Evolutionary conservation across 2,888 invertebrate species (phyloP), one percentile per base, ranked within the genome.

Genomic region (Athripsodes cinereus): DNA sequence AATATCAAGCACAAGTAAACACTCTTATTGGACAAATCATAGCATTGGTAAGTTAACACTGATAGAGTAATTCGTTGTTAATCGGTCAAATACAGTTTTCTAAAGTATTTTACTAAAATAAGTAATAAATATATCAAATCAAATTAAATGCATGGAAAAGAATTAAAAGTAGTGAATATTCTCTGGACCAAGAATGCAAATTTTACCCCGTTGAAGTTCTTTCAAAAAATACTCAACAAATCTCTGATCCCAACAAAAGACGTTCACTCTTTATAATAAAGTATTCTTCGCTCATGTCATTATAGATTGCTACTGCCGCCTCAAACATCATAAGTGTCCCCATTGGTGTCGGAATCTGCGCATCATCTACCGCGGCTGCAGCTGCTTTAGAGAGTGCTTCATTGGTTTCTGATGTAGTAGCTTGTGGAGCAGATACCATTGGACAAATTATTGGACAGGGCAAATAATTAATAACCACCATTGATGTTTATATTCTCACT

Each of bases 31-130:
- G 22, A 1, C 19, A 52, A 46, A 18, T 52, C 22, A 21, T 40
- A 10, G 13, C n/a, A 20, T 10, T 52, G 22, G 56, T 57, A 52
- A 53, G 53, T 44, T n/a, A n/a, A n/a, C n/a, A n/a, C n/a, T n/a
- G n/a, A n/a, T n/a, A n/a, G n/a, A n/a, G n/a, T n/a, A n/a, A n/a
- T n/a, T n/a, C n/a, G n/a, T n/a, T n/a, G n/a, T n/a, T n/a, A n/a
- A n/a, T n/a, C n/a, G n/a, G n/a, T n/a, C n/a, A n/a, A n/a, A n/a
- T n/a, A n/a, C n/a, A n/a, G n/a, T n/a, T n/a, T n/a, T n/a, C n/a
- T n/a, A n/a, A n/a, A n/a, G n/a, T n/a, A n/a, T n/a, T n/a, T n/a
- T n/a, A n/a, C n/a, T n/a, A n/a, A n/a, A n/a, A n/a, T n/a, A n/a
- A n/a, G n/a, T n/a, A n/a, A n/a, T n/a, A n/a, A n/a, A n/a, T n/a